A percentile compares a stretch with the other conserved stretches of the same genome.
These are phyloP conservation scores for Archivesica marissinica DNA, from an alignment of 1,140 invertebrate species.

Conservation along the genomic window DNA sequence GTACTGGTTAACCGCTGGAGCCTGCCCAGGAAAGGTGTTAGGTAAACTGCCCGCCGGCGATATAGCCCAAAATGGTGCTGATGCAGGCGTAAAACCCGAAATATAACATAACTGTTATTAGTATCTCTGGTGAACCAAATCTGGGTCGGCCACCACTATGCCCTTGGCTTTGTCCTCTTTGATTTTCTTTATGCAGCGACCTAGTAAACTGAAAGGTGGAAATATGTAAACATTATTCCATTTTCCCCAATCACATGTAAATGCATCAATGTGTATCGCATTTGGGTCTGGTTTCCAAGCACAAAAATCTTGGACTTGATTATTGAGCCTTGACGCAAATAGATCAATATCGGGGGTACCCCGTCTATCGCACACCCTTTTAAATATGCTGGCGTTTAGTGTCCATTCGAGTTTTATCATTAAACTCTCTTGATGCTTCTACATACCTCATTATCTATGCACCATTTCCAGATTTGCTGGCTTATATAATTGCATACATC, in stretches of 20 bases:
- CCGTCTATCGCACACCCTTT: background rate
- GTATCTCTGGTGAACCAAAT: background rate
- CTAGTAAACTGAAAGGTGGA: background rate
- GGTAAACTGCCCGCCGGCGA: too few relatives aligned
- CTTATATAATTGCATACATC: background rate
- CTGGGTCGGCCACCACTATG: background rate
- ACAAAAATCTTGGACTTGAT: background rate
- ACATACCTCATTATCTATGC: background rate
- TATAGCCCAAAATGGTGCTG: too few relatives aligned
- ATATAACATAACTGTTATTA: background rate
- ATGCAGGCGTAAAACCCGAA: too few relatives aligned
- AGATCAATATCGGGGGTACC: slow-evolving; percentile 12
- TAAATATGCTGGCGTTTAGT: background rate
- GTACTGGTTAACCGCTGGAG: too few relatives aligned
- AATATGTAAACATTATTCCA: too few relatives aligned
- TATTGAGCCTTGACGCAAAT: slow-evolving; percentile 15
- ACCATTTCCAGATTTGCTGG: background rate
- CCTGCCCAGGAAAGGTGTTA: too few relatives aligned
- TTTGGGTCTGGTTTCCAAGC: background rate
- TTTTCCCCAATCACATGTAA: background rate
- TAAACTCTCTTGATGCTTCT: too few relatives aligned
- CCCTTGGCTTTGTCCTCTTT: background rate
- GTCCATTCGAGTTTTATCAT: slow-evolving; percentile 28
- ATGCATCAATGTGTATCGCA: background rate
- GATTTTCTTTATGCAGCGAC: background rate